phyloP scores from a whole-genome alignment of 2,797 vertebrate species.

The Urosaurus nigricauda region DNA sequence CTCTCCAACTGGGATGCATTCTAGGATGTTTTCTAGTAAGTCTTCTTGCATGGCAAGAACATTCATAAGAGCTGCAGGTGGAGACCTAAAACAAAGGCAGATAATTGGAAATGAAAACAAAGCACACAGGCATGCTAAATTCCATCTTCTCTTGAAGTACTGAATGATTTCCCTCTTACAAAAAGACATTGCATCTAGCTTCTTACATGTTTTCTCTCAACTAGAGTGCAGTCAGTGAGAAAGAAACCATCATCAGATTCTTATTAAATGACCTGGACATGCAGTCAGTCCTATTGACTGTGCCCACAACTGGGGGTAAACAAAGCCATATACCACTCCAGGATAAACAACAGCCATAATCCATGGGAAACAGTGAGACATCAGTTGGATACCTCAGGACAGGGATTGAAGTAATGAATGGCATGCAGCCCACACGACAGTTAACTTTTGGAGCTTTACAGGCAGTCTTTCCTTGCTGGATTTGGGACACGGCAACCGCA shows the following conservation, averaged over 20 bases:
- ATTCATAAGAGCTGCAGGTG: constrained; percentile 91
- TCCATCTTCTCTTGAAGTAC: neutral
- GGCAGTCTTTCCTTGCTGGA: no score
- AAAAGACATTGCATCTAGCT: neutral
- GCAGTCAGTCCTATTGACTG: neutral
- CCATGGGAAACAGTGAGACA: neutral
- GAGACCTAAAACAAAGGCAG: constrained; percentile 82
- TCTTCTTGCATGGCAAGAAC: constrained; percentile 88
- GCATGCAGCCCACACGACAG: neutral
- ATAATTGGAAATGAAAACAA: neutral
- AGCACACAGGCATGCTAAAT: neutral
- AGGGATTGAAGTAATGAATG: neutral
- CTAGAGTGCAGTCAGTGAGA: neutral
- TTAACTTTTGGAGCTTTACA: neutral
- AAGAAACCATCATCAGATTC: neutral
- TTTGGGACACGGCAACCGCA: no score
- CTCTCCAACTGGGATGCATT: constrained; percentile 91
- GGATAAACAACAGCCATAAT: neutral
- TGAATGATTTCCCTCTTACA: neutral
- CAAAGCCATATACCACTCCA: neutral
- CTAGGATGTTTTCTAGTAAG: constrained; percentile 89
- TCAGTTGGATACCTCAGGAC: neutral
- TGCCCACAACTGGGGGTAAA: neutral
- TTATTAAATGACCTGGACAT: neutral
- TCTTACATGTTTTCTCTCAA: neutral